Evolutionary conservation across 1,140 invertebrate species (phyloP), one percentile per base, ranked within the genome.

Genomic region (Musca vetustissima): DNA sequence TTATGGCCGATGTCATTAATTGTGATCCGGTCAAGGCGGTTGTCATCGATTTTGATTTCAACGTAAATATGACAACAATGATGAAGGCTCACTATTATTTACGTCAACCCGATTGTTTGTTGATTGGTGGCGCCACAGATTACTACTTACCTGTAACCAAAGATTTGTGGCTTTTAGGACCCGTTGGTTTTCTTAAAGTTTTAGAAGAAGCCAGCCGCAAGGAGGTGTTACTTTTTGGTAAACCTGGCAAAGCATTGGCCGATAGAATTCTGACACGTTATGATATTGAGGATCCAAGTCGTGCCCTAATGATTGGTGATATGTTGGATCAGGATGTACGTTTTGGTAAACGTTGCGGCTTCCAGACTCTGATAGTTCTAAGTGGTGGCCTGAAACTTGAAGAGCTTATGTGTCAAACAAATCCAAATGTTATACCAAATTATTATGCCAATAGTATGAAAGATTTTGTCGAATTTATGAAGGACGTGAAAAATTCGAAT

Each of bases 251-350:
- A 43, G 65, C 72, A 13, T 77, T 88, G 21, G 85, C 84, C 43
- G 69, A 84, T 7, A 80, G 79, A 64, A 53, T 86, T 8, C 32
- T 78, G 1, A 43, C 82, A 21, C 78, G 83, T 17, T 85, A 83
- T 32, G 77, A 84, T 0, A 77, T 88, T 11, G 79, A 72, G 0
- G 74, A 86, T 59, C 82, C 86, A 1, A 76, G 75, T n/a, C 83
- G 85, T 69, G 86, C 86, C n/a, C 79, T 89, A 0, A 88, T 89
- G 73, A 85, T 89, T 67, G 88, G 88, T 11, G 88, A 89, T 55
- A 86, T 87, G 87, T 85, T 87, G n/a, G 81, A 85, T 17, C 83
- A 86, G 73, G 87, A 89, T 66, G 81, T 89, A 9, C 83, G 79
- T 36, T 85, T 89, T 22, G 88, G 84, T 0, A 82, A 78, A 4